Percentiles rank a stretch among this genome's conserved stretches.
Evolutionary conservation across 2,888 invertebrate species (phyloP).

Genomic region (Stenodera caucasica): DNA sequence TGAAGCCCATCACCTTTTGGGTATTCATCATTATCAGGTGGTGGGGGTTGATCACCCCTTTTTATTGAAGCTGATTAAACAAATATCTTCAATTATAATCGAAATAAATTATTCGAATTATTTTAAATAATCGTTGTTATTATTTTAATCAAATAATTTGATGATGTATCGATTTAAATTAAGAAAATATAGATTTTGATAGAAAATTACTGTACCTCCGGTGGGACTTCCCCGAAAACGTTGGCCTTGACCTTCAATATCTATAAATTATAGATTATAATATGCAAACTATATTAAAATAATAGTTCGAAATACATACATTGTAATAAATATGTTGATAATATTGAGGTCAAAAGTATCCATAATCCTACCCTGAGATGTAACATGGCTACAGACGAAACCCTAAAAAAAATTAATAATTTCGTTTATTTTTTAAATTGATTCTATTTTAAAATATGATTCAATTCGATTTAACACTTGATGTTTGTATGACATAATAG

Average conservation of each 20-base stretch:
- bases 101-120: not conserved
- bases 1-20: conserved; percentile 42
- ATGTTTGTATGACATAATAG: conserved; percentile 1
- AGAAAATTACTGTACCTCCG: conserved; percentile 42
- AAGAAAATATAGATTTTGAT: conserved; percentile 1
- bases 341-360: conserved; percentile 17
- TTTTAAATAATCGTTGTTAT: not conserved
- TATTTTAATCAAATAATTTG: conserved; percentile 5
- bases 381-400: conserved; percentile 22
- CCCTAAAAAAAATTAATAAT: conserved; percentile 11
- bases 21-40: conserved; percentile 45
- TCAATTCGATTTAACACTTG: not conserved
- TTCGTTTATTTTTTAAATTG: not conserved
- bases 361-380: conserved; percentile 16
- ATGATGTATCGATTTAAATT: conserved; percentile 7
- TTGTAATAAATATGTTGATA: conserved; percentile 4
- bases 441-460: conserved; percentile 1
- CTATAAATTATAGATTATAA: not conserved
- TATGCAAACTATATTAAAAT: not conserved
- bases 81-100: conserved; percentile 2
- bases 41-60: conserved; percentile 53
- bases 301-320: conserved; percentile 4
- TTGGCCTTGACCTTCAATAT: conserved; percentile 23
- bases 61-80: conserved; percentile 41
- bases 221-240: conserved; percentile 42